These are phyloP conservation scores for Apomyelois bistriatella DNA, from an alignment of 2,888 invertebrate species.

Conservation along the genomic window DNA sequence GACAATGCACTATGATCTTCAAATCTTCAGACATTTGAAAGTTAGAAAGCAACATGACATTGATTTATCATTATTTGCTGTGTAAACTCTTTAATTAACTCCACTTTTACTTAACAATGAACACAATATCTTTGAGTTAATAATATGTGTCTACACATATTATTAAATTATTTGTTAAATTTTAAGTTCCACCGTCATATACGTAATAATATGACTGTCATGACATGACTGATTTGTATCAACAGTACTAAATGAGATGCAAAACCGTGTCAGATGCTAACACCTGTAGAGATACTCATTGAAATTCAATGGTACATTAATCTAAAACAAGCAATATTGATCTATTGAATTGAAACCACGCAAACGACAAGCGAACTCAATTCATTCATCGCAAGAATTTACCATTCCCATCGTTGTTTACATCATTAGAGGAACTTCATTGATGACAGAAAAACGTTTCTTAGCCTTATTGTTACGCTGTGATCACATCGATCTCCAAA, in stretches of 20 bases:
- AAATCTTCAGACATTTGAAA: conserved; percentile 23
- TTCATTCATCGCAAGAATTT: conserved; percentile 25
- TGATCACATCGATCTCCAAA: conserved; percentile 3
- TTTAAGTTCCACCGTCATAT: too few relatives aligned
- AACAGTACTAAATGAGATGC: not conserved
- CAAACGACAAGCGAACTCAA: conserved; percentile 18
- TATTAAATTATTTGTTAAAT: too few relatives aligned
- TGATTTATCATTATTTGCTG: conserved; percentile 16
- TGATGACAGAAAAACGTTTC: conserved; percentile 16
- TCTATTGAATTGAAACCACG: conserved; percentile 1
- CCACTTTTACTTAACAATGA: too few relatives aligned
- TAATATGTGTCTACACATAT: too few relatives aligned
- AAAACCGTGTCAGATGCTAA: not conserved
- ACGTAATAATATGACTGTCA: too few relatives aligned
- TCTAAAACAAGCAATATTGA: conserved; percentile 11
- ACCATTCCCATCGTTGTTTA: conserved; percentile 23
- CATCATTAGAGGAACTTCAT: conserved; percentile 20
- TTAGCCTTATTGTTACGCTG: conserved; percentile 19
- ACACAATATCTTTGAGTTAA: too few relatives aligned
- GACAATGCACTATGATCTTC: conserved; percentile 24
- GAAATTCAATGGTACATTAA: conserved; percentile 8
- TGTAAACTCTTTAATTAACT: not conserved
- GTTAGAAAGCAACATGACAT: conserved; percentile 33
- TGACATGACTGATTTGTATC: too few relatives aligned
- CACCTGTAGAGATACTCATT: not conserved